These are phyloP conservation scores for Eidolon dupreanum DNA, from an alignment of 2,797 vertebrate genomes.

Conservation along the genomic window DNA sequence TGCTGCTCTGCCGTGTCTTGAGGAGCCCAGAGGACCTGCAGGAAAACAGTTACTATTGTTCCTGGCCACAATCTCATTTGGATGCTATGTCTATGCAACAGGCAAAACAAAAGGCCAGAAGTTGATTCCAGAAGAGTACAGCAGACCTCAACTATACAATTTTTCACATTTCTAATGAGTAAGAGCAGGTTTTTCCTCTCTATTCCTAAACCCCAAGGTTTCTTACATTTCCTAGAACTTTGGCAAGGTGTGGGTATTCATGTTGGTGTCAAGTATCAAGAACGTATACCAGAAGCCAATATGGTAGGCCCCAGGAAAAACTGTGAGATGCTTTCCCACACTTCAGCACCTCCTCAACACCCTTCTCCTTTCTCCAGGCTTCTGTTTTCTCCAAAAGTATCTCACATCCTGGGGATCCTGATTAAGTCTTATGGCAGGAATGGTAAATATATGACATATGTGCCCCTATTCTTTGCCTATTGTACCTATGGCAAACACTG, in stretches of 20 bases:
- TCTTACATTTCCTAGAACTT: constrained; percentile 52
- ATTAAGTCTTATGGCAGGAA: neutral
- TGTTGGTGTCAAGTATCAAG: neutral
- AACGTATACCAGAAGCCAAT: neutral
- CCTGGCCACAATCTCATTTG: constrained; percentile 48
- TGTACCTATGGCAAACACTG: neutral
- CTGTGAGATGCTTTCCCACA: constrained; percentile 3
- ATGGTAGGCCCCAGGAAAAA: neutral
- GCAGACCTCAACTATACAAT: neutral
- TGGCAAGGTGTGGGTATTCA: constrained; percentile 6
- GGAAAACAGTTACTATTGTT: constrained; percentile 39
- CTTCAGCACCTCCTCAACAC: neutral
- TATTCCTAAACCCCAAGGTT: constrained; percentile 38
- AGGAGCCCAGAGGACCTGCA: neutral
- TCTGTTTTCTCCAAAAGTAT: neutral
- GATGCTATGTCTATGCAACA: neutral
- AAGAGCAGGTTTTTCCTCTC: neutral
- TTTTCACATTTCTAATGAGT: constrained; percentile 51
- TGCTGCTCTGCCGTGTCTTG: neutral
- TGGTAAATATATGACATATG: neutral
- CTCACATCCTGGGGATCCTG: neutral
- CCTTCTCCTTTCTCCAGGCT: constrained; percentile 21
- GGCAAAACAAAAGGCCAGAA: constrained; percentile 57
- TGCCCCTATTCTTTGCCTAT: neutral
- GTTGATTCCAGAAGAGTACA: constrained; percentile 53